Percentiles rank a stretch among this genome's conserved stretches.
These are phyloP conservation scores for Xiphophorus birchmanni DNA, from an alignment of 2,797 vertebrate species.

Conservation along the genomic window DNA sequence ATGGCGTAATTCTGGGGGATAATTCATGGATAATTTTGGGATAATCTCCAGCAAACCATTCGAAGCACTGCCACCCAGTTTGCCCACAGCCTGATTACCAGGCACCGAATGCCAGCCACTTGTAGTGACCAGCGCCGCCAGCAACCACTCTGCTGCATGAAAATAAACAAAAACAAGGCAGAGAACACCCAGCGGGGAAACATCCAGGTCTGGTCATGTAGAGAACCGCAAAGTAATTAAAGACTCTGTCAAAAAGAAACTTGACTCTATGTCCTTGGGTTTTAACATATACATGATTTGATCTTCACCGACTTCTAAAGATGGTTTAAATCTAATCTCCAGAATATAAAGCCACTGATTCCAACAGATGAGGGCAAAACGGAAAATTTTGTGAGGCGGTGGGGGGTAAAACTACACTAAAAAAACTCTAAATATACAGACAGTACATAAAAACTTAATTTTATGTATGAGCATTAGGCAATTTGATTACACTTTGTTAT, in stretches of 20 bases:
- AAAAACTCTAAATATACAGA: neutral
- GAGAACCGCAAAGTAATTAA: conserved; percentile 35
- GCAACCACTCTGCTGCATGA: conserved; percentile 72
- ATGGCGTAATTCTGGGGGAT: conserved; percentile 78
- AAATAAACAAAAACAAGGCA: conserved; percentile 71
- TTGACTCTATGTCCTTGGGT: neutral
- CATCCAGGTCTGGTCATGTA: conserved; percentile 40
- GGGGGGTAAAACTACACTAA: neutral
- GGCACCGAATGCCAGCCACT: conserved; percentile 76
- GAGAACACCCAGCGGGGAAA: conserved; percentile 55
- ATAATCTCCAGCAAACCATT: conserved; percentile 81
- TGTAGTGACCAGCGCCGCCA: conserved; percentile 78
- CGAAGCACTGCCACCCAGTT: conserved; percentile 78
- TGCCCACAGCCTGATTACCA: conserved; percentile 80
- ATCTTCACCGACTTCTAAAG: neutral
- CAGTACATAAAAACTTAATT: neutral
- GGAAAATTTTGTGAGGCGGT: neutral
- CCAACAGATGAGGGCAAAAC: conserved; percentile 1
- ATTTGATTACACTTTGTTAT: conserved; percentile 23
- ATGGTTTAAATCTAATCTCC: neutral
- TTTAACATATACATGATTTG: neutral
- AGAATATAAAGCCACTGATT: neutral
- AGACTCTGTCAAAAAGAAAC: neutral
- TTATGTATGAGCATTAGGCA: conserved; percentile 3
- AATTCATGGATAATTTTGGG: conserved; percentile 82